Base-by-base conservation (phyloP, 2,888 invertebrate genomes). In the Dioctria linearis region DNA sequence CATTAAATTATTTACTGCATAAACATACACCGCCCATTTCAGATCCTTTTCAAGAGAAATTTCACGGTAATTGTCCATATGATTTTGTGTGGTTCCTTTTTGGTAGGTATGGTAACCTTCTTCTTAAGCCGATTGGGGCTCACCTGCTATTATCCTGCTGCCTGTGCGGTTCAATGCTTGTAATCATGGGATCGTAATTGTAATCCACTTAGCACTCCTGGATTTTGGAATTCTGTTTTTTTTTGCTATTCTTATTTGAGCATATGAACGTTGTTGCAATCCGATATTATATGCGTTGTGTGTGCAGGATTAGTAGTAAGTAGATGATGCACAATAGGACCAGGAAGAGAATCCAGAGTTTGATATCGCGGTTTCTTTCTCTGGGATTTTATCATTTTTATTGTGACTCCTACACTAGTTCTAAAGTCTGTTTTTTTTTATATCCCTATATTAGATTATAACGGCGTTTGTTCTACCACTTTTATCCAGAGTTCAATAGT, bases 1-100 rank as follows among this genome's bases (percentile, higher is more conserved):
- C 78, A 80, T 80, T 80, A 80, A 80, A 80, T 80, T 80, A 80
- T 80, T 78, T 80, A 67, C 78, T 80, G 54, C 76, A 78, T 80
- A 76, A 80, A 80, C 80, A 78, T 78, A 67, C 65, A 59, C 76
- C 78, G 66, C 67, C 78, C 78, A 78, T 69, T 59, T 67, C 6
- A 39, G 43, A 9, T 73, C 43, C 49, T 63, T 76, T 76, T 46
- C 46, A 37, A 11, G 49, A 11, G 40, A 59, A 37, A 63, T 63
- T 76, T 63, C 63, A 63, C 61, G 76, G 76, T 46, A 61, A 76
- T 76, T 76, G 61, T 76, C 46, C 46, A 13, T 25, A 25, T 43
- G 49, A 76, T 76, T 76, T 71, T 51, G 46, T 76, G 76, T 46
- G 63, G 73, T 59, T 42, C 51, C 69, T 59, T 75, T 75, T 13